These are phyloP conservation scores for Atlantisia rogersi DNA, from an alignment of 2,113 vertebrate species.

Conservation along the genomic window DNA sequence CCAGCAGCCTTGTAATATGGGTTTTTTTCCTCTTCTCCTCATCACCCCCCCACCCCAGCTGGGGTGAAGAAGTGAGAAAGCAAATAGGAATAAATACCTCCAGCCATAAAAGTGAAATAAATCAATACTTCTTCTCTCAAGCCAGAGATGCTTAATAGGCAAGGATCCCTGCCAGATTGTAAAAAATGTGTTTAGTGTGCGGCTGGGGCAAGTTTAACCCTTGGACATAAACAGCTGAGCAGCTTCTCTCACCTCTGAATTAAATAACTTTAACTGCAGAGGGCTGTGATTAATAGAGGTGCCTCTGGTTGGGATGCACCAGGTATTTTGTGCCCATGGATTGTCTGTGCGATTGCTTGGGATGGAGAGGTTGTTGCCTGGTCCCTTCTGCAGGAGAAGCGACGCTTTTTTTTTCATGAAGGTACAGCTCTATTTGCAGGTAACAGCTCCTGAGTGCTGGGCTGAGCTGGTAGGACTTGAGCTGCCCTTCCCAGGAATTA, in stretches of 20 bases:
- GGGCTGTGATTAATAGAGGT: constrained; percentile 19
- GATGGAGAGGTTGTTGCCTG: neutral
- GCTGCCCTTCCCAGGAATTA: neutral
- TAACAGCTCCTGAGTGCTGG: neutral
- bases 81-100: constrained; percentile 72
- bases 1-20: neutral
- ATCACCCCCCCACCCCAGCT: neutral
- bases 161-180: constrained; percentile 73
- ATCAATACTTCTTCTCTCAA: constrained; percentile 70
- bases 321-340: neutral
- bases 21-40: neutral
- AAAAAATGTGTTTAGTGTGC: constrained; percentile 66
- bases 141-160: constrained; percentile 74
- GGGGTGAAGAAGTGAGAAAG: constrained; percentile 43
- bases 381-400: neutral
- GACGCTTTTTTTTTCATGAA: neutral
- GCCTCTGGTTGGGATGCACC: neutral
- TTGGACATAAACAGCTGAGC: constrained; percentile 50
- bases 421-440: neutral
- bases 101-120: constrained; percentile 71
- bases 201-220: constrained; percentile 54
- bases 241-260: constrained; percentile 46
- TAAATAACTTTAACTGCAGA: constrained; percentile 50
- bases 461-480: neutral
- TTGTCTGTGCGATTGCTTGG: neutral